A percentile compares a stretch with the other conserved stretches of the same genome.
phyloP scores from a whole-genome alignment of 30 jellyfish, hydroid and myxozoan genomes.

The Aurelia sp. region DNA sequence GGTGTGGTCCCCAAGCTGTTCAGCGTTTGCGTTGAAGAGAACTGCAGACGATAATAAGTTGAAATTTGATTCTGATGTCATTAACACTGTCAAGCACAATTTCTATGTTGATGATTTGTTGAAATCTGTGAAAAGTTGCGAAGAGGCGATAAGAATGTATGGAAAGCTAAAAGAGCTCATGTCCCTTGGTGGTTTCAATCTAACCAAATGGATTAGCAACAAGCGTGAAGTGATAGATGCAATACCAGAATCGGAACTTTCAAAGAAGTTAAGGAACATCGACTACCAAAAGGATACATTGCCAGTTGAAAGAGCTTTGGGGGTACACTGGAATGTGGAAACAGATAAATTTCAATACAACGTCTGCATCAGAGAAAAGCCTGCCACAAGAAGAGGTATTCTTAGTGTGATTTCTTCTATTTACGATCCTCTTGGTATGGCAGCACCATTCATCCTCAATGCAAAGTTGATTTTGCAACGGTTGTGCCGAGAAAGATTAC shows the following conservation, averaged over 20 bases:
- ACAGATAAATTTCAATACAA: slow-evolving; percentile 24
- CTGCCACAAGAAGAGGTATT: slow-evolving; percentile 52
- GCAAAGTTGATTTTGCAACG: slow-evolving; percentile 26
- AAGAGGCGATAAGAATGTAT: slow-evolving; percentile 45
- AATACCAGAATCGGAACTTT: slow-evolving; percentile 46
- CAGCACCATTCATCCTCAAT: slow-evolving; percentile 27
- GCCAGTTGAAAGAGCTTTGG: slow-evolving; percentile 62
- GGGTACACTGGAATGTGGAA: slow-evolving; percentile 42
- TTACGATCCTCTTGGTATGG: slow-evolving; percentile 59
- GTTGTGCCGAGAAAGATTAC: neutral
- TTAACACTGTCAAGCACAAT: slow-evolving; percentile 29
- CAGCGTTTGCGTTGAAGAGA: slow-evolving; percentile 61
- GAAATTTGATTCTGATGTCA: slow-evolving; percentile 7
- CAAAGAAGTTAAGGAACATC: slow-evolving; percentile 22
- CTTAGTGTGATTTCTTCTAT: slow-evolving; percentile 17
- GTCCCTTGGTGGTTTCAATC: slow-evolving; percentile 62
- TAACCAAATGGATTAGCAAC: slow-evolving; percentile 62
- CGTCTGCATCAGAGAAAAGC: slow-evolving; percentile 6
- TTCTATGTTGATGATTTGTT: slow-evolving; percentile 75
- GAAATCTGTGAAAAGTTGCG: slow-evolving; percentile 19
- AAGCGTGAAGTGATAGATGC: slow-evolving; percentile 37
- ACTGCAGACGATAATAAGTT: slow-evolving; percentile 54
- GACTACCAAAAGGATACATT: slow-evolving; percentile 27
- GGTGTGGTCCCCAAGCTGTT: slow-evolving; percentile 74
- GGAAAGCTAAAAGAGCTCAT: slow-evolving; percentile 35